Percentiles rank a stretch among this genome's conserved stretches.
These are phyloP conservation scores for Oriolus oriolus DNA, from an alignment of 2,113 vertebrate genomes.

Conservation along the genomic window DNA sequence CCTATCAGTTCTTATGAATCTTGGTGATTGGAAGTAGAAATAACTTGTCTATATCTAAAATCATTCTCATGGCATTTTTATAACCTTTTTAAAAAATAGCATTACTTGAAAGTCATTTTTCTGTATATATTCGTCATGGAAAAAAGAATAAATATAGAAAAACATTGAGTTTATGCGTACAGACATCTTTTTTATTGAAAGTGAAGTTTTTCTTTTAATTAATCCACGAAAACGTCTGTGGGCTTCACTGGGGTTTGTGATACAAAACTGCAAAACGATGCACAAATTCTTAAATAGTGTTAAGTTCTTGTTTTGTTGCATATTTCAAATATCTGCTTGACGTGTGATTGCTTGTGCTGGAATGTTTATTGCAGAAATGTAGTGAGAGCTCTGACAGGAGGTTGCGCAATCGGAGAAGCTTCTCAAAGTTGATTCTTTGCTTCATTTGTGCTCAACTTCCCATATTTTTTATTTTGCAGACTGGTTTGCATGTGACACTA, in stretches of 20 bases:
- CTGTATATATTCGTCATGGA: background rate
- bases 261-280: background rate
- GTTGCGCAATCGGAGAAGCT: slow-evolving; percentile 71
- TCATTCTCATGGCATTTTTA: background rate
- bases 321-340: slow-evolving; percentile 85
- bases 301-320: slow-evolving; percentile 79
- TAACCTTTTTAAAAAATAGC: background rate
- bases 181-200: background rate
- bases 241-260: background rate
- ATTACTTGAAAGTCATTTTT: background rate
- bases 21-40: background rate
- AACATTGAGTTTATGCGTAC: background rate
- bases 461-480: background rate
- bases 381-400: slow-evolving; percentile 73
- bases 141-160: background rate
- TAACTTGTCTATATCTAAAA: background rate
- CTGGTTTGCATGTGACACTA: background rate
- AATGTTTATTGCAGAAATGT: slow-evolving; percentile 75
- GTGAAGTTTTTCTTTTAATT: background rate
- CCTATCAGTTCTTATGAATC: background rate
- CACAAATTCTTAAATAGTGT: background rate
- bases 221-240: background rate
- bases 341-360: slow-evolving; percentile 81
- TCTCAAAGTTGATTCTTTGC: background rate
- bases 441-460: background rate